phyloP scores from a whole-genome alignment of 2,113 vertebrate species.

The Larimichthys polyactis region DNA sequence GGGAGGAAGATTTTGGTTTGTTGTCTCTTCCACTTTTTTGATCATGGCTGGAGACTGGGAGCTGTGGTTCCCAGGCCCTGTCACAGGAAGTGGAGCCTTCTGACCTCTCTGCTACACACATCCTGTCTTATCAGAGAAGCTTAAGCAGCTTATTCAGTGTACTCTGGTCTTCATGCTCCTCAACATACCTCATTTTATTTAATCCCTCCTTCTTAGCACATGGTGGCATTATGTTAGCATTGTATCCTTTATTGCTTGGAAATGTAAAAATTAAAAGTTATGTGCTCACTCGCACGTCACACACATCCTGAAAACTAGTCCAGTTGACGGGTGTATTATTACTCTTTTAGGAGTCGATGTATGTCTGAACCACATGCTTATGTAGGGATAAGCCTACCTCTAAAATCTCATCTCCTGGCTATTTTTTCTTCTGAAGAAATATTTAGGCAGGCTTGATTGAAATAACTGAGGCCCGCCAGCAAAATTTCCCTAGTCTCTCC shows the following conservation, averaged over 20 bases:
- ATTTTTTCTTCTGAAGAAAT: conserved; percentile 63
- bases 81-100: conserved; percentile 84
- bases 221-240: neutral
- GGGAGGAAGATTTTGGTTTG: conserved; percentile 42
- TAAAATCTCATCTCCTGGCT: conserved; percentile 61
- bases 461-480: conserved; percentile 61
- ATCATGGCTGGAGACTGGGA: conserved; percentile 52
- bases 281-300: neutral
- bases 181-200: conserved; percentile 29
- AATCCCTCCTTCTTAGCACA: neutral
- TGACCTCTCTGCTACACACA: conserved; percentile 78
- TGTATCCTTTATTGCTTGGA: conserved; percentile 1
- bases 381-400: conserved; percentile 54
- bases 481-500: conserved; percentile 58
- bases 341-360: conserved; percentile 35
- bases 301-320: conserved; percentile 3
- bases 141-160: conserved; percentile 58
- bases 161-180: conserved; percentile 7
- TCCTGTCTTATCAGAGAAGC: conserved; percentile 76
- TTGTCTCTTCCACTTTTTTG: conserved; percentile 50
- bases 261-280: neutral
- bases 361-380: conserved; percentile 56
- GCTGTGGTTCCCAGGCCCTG: conserved; percentile 81
- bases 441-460: conserved; percentile 55
- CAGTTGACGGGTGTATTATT: conserved; percentile 35